Base-by-base conservation (phyloP, 2,888 invertebrate genomes). In the Dryobota labecula region DNA sequence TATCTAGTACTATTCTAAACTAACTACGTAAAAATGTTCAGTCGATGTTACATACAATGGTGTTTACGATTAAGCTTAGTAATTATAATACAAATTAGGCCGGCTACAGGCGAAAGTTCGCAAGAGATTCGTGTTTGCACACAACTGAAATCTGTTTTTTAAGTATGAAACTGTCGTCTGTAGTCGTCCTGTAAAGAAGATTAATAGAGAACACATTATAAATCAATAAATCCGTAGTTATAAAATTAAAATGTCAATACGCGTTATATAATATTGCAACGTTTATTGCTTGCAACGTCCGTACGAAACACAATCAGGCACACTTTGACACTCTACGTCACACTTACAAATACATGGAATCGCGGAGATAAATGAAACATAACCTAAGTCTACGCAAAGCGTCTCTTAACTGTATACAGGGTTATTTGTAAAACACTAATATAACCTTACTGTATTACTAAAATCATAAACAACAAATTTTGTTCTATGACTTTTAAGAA, bases 11-110 rank as follows among this genome's bases (percentile, higher is more conserved):
- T 92, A 86, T 76, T 83, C 91, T 94, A 94, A 88, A 91, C 92
- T 94, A 94, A 75, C 92, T 95, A 96, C 91, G 91, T 95, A 94
- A 93, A 95, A 95, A 94, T 94, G 94, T 94, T 95, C 95, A 96
- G 95, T 96, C 95, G 91, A 95, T 95, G 94, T 95, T 95, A 95
- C 93, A 94, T 94, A 94, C 94, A 94, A 93, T 94, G 95, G 93
- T 94, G 92, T 95, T 92, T 91, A 93, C 91, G 90, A 90, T 86
- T 92, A 92, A 92, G 91, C 90, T 91, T 90, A 92, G 67, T 79
- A 87, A 86, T 85, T 84, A 86, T 90, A 89, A 83, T 89, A 68
- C 64, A 72, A 43, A 43, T 38, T 82, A 86, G 88, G 83, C 85
- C 80, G 86, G 83, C 80, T 62, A 58, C 75, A 78, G 27, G 36